A percentile compares a stretch with the other conserved stretches of the same genome.
phyloP scores from a whole-genome alignment of 2,888 invertebrate genomes.

The Melangyna quadrimaculata region DNA sequence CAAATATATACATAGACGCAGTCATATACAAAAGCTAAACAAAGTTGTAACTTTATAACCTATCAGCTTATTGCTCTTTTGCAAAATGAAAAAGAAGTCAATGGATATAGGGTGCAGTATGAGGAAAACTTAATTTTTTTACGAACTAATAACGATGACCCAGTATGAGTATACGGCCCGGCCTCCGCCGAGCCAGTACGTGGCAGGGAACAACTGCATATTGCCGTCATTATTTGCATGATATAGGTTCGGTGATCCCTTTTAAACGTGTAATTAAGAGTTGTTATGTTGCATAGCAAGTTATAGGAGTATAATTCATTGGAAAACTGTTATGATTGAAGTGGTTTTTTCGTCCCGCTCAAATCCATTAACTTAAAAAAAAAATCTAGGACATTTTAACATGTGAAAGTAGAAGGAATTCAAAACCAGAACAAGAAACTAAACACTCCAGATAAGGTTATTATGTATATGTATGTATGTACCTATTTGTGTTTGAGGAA shows the following conservation, averaged over 20 bases:
- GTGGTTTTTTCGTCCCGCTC: background rate
- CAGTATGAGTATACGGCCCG: background rate
- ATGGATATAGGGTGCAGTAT: slow-evolving; percentile 38
- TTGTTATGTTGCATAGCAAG: background rate
- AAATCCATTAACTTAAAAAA: background rate
- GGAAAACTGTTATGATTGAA: background rate
- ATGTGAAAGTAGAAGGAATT: background rate
- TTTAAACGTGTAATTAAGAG: background rate
- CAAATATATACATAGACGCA: background rate
- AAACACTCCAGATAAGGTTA: background rate
- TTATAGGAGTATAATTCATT: background rate
- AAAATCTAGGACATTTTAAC: background rate
- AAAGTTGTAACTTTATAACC: slow-evolving; percentile 21
- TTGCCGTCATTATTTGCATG: slow-evolving; percentile 48
- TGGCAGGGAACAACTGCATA: slow-evolving; percentile 33
- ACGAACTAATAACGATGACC: slow-evolving; percentile 39
- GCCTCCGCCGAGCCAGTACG: background rate
- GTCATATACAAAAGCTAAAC: background rate
- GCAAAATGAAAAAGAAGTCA: slow-evolving; percentile 31
- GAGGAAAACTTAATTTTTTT: slow-evolving; percentile 12
- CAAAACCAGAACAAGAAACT: background rate
- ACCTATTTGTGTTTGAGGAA: no score
- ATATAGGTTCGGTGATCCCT: slow-evolving; percentile 23
- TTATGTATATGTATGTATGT: no score
- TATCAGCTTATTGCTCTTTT: slow-evolving; percentile 42